Percentiles rank a stretch among this genome's conserved stretches.
phyloP scores from a whole-genome alignment of 1,140 invertebrate species.

The Holcopasites calliopsidis region DNA sequence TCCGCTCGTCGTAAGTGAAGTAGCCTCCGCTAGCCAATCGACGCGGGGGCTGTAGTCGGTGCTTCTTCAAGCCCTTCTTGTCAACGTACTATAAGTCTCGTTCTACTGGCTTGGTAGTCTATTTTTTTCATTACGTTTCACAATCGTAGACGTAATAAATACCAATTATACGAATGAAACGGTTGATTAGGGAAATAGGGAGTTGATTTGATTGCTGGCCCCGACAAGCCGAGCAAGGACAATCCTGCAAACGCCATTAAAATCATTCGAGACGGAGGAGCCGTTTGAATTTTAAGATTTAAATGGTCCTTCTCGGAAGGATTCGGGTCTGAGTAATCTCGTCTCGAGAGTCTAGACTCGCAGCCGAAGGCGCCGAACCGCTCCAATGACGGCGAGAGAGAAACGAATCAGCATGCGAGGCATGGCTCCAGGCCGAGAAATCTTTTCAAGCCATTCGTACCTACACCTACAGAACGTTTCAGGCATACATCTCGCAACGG shows the following conservation, averaged over 20 bases:
- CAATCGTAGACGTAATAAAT: neutral
- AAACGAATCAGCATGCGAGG: constrained; percentile 46
- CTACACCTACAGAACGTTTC: constrained; percentile 8
- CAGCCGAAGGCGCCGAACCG: constrained; percentile 31
- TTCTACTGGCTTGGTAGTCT: too few relatives aligned
- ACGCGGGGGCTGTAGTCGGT: neutral
- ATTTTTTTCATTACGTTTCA: too few relatives aligned
- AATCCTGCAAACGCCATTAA: constrained; percentile 37
- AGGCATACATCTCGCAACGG: constrained; percentile 11
- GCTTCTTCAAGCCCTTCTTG: neutral
- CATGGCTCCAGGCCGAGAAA: constrained; percentile 27
- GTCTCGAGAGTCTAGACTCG: constrained; percentile 42
- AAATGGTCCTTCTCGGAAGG: constrained; percentile 46
- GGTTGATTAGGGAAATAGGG: neutral
- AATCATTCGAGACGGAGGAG: constrained; percentile 5
- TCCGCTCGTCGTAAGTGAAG: neutral
- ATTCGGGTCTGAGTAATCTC: constrained; percentile 42
- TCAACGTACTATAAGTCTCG: too few relatives aligned
- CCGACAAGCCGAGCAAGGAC: neutral
- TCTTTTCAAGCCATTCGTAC: constrained; percentile 31
- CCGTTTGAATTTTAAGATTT: constrained; percentile 43
- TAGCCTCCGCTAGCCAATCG: neutral
- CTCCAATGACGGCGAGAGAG: constrained; percentile 22
- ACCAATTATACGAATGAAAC: neutral
- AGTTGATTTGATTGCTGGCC: neutral